phyloP scores from a whole-genome alignment of 2,113 vertebrate species.

The Neolamprologus sp. region DNA sequence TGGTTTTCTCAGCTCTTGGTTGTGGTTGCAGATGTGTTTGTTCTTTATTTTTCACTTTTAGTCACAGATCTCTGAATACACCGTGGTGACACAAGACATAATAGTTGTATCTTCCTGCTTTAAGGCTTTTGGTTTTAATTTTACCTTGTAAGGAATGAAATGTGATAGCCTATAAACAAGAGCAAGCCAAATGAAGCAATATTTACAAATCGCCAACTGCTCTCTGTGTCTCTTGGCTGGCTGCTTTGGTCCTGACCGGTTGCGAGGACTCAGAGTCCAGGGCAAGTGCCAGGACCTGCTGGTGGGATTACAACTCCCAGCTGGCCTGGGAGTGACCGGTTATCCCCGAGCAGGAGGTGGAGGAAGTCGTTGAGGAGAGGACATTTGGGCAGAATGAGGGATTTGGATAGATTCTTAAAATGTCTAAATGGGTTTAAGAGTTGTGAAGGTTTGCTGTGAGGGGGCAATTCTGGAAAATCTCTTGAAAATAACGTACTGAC shows the following conservation, averaged over 20 bases:
- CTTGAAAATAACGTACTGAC: neutral
- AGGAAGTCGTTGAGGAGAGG: neutral
- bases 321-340: slow-evolving; percentile 2
- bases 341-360: slow-evolving; percentile 2
- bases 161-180: neutral
- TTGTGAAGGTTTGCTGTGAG: neutral
- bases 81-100: neutral
- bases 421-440: neutral
- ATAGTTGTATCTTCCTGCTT: neutral
- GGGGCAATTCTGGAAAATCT: neutral
- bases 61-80: neutral
- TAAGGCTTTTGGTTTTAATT: neutral
- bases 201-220: neutral
- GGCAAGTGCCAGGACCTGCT: slow-evolving; percentile 7
- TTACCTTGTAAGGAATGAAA: neutral
- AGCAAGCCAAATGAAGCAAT: neutral
- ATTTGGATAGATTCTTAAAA: neutral
- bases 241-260: neutral
- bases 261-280: neutral
- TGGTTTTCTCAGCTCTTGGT: neutral
- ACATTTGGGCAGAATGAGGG: neutral
- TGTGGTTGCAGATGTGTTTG: neutral
- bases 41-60: neutral
- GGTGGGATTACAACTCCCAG: slow-evolving; percentile 18
- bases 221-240: neutral